Evolutionary conservation across 1,140 invertebrate genomes (phyloP).

Genomic region (Caenorhabditis briggsae): DNA sequence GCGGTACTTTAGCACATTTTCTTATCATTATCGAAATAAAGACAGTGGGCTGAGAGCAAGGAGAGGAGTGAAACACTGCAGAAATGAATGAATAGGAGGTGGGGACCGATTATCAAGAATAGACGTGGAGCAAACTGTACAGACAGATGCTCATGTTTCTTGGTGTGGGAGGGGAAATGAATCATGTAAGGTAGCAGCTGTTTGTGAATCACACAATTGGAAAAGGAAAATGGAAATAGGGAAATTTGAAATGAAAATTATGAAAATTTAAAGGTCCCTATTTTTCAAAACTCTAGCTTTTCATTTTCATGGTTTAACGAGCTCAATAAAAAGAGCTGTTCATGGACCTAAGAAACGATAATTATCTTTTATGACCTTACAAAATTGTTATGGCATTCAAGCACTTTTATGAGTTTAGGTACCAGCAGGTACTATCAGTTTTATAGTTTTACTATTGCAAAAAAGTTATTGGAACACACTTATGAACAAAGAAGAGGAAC

Average conservation of each 20-base stretch:
- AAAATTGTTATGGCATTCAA: too few relatives aligned
- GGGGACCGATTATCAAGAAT: background rate
- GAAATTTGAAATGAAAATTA: background rate
- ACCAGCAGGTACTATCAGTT: too few relatives aligned
- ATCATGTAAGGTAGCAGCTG: background rate
- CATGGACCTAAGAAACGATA: too few relatives aligned
- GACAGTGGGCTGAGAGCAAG: background rate
- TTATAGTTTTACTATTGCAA: too few relatives aligned
- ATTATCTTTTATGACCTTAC: too few relatives aligned
- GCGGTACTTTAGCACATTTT: constrained; percentile 46
- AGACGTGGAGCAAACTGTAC: constrained; percentile 29
- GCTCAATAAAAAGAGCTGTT: too few relatives aligned
- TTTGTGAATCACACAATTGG: background rate
- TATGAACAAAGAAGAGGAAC: too few relatives aligned
- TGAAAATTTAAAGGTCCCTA: background rate
- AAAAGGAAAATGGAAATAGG: too few relatives aligned
- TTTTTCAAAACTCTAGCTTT: too few relatives aligned
- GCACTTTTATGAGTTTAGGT: too few relatives aligned
- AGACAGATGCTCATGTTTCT: background rate
- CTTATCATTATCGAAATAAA: constrained; percentile 54
- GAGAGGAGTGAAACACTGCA: background rate
- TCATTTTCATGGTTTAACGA: too few relatives aligned
- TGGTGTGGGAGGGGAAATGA: constrained; percentile 1
- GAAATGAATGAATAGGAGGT: background rate
- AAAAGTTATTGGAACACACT: too few relatives aligned